Base-by-base conservation (phyloP, 2,888 invertebrate genomes). In the Eueremaeus valkanovi region DNA sequence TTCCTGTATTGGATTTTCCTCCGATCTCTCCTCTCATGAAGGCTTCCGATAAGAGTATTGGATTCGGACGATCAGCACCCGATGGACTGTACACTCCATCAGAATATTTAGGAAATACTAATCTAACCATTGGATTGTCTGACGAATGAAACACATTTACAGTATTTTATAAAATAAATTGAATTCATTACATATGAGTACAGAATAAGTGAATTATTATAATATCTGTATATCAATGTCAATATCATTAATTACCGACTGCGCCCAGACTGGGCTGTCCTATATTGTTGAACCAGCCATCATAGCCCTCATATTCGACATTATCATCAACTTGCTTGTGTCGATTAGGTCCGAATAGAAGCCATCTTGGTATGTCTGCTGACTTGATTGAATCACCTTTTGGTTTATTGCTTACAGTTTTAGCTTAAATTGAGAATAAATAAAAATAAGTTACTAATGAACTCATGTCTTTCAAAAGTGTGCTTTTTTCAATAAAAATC, bases 81-180 rank as follows among this genome's bases (percentile, higher is more conserved):
- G 85, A 82, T 3, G 87, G 87, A 78, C 83, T 80, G 79, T 88
- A 87, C 5, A 86, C 86, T 27, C 87, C 87, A 81, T 88, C 88
- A 76, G 83, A 81, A 80, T 88, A 88, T 29, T 85, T 85, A 6
- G 87, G 85, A 2, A 87, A 85, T 77, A 85, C 83, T 77, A 87
- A 83, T 74, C 87, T 83, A 40, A 87, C 82, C 51, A 88, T 81
- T 6, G 85, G 85, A 0, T 85, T 85, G 80, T 88, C 88, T 87
- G 79, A 2, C n/a, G n/a, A n/a, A n/a, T n/a, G n/a, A n/a, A n/a
- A n/a, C n/a, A n/a, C n/a, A n/a, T n/a, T n/a, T n/a, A n/a, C n/a
- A n/a, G n/a, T n/a, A n/a, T n/a, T n/a, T n/a, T n/a, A n/a, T n/a
- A n/a, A 77, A 75, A 31, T 16, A n/a, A 73, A 73, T 13, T 55